phyloP scores from a whole-genome alignment of 2,888 invertebrate genomes.

The Mythimna albipuncta region DNA sequence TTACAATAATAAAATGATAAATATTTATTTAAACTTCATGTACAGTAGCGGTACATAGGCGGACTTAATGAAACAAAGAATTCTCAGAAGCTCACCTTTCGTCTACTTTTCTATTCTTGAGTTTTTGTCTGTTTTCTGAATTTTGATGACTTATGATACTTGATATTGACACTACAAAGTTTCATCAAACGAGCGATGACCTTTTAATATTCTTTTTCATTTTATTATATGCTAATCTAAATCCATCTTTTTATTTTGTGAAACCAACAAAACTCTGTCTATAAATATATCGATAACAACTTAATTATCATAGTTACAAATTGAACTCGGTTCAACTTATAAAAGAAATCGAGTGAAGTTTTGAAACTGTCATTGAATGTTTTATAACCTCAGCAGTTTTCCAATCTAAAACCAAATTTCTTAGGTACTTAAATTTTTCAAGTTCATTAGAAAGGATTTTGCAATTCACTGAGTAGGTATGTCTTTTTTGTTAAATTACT shows the following conservation, averaged over 20 bases:
- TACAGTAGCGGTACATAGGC: too few species aligned
- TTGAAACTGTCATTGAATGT: conserved; percentile 7
- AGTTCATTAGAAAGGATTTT: conserved; percentile 1
- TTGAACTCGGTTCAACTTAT: too few species aligned
- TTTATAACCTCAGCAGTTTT: conserved; percentile 17
- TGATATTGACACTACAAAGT: neutral
- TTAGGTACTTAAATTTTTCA: neutral
- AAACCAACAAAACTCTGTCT: conserved; percentile 14
- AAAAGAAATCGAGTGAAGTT: too few species aligned
- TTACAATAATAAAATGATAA: too few species aligned
- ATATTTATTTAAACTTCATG: too few species aligned
- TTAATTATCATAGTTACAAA: too few species aligned
- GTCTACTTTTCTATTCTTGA: neutral
- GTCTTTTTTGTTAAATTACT: neutral
- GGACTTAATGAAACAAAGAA: too few species aligned
- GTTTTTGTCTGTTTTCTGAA: neutral
- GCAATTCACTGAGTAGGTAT: neutral
- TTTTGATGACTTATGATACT: neutral
- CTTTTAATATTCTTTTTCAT: neutral
- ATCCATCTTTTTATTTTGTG: conserved; percentile 29
- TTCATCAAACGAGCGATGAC: neutral
- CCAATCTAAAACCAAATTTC: conserved; percentile 4
- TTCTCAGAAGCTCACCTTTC: neutral
- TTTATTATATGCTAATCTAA: conserved; percentile 15
- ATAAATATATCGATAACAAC: too few species aligned